phyloP scores from a whole-genome alignment of 2,888 invertebrate species.

The Cosmorhoe ocellata region DNA sequence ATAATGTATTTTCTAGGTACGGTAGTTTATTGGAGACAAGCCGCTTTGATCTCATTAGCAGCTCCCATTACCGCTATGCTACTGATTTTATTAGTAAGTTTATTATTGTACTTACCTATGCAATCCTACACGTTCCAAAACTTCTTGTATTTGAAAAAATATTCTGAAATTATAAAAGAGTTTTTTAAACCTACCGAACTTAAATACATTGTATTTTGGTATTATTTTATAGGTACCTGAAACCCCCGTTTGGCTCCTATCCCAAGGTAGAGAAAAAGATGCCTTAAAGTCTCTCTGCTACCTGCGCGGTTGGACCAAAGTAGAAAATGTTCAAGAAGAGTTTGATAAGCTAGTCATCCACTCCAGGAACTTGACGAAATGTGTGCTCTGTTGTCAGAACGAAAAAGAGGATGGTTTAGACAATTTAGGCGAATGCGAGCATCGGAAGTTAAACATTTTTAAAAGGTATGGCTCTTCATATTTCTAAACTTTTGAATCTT shows the following conservation, averaged over 20 bases:
- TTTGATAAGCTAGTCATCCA: conserved; percentile 67
- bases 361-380: conserved; percentile 58
- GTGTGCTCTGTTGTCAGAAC: conserved; percentile 61
- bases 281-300: conserved; percentile 77
- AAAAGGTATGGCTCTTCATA: conserved; percentile 51
- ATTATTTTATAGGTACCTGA: conserved; percentile 71
- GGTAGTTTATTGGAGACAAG: conserved; percentile 73
- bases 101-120: too few species aligned
- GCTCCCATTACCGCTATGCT: conserved; percentile 76
- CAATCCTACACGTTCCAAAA: too few species aligned
- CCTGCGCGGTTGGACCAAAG: conserved; percentile 79
- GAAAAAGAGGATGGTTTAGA: conserved; percentile 27
- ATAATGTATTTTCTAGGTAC: conserved; percentile 77
- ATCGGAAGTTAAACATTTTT: conserved; percentile 57
- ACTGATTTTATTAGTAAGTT: conserved; percentile 71
- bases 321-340: conserved; percentile 72
- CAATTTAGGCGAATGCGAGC: conserved; percentile 50
- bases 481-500: too few species aligned
- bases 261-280: conserved; percentile 73
- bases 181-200: too few species aligned
- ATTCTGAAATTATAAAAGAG: too few species aligned
- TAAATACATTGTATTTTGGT: too few species aligned
- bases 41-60: conserved; percentile 71
- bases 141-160: too few species aligned
- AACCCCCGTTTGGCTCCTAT: conserved; percentile 81